These are phyloP conservation scores for Cololabis saira DNA, from an alignment of 2,113 vertebrate genomes.

Conservation along the genomic window DNA sequence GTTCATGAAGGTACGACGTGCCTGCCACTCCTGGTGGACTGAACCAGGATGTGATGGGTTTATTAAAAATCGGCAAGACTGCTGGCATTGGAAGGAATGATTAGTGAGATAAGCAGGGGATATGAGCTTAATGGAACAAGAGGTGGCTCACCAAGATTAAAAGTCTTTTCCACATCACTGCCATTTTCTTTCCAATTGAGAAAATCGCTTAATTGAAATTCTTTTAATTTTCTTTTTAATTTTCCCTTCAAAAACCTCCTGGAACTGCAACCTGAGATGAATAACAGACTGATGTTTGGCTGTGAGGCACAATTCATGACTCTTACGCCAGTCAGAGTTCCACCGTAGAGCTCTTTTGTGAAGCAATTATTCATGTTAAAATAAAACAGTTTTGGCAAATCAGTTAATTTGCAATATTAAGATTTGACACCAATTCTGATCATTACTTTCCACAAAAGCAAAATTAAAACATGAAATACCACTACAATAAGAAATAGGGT, in stretches of 20 bases:
- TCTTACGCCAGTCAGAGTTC: slow-evolving; percentile 42
- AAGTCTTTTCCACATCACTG: slow-evolving; percentile 79
- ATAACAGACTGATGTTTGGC: slow-evolving; percentile 52
- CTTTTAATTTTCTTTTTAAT: slow-evolving; percentile 80
- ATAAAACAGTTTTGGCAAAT: slow-evolving; percentile 25
- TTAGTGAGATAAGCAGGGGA: slow-evolving; percentile 79
- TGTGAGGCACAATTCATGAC: slow-evolving; percentile 42
- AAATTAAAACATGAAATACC: not conserved
- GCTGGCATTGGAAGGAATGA: slow-evolving; percentile 75
- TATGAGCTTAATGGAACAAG: slow-evolving; percentile 76
- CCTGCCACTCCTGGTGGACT: slow-evolving; percentile 67
- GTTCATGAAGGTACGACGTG: slow-evolving; percentile 47
- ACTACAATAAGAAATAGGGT: not conserved
- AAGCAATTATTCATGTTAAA: slow-evolving; percentile 16
- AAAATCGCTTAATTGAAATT: slow-evolving; percentile 80
- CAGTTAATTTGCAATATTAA: slow-evolving; percentile 10
- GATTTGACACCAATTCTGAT: slow-evolving; percentile 5
- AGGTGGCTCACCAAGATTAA: slow-evolving; percentile 79
- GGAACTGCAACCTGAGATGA: slow-evolving; percentile 64
- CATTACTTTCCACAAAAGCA: not conserved
- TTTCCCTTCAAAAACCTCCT: slow-evolving; percentile 68
- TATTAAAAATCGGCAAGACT: slow-evolving; percentile 77
- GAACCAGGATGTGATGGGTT: slow-evolving; percentile 79
- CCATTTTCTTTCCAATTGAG: slow-evolving; percentile 72
- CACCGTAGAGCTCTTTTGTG: slow-evolving; percentile 23